Percentiles rank a stretch among this genome's conserved stretches.
Evolutionary conservation across 2,113 vertebrate species (phyloP).

Genomic region (Mustela nigripes): DNA sequence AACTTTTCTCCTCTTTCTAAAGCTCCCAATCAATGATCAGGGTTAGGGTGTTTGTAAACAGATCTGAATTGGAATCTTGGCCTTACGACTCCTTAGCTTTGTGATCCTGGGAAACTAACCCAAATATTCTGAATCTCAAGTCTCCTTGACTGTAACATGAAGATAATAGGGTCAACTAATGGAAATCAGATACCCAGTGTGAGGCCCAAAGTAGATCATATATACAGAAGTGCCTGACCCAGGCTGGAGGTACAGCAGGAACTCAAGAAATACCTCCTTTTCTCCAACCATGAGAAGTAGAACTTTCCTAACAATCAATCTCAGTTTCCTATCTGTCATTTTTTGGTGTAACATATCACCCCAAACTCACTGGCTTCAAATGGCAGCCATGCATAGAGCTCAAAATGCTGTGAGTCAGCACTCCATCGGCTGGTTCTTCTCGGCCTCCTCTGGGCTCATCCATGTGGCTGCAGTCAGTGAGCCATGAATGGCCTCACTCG

Average conservation of each 20-base stretch:
- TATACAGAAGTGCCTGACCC: background rate
- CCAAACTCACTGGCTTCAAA: background rate
- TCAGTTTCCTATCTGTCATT: background rate
- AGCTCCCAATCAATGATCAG: background rate
- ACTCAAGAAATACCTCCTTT: background rate
- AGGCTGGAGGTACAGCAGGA: background rate
- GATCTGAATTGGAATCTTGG: background rate
- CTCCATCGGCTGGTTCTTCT: background rate
- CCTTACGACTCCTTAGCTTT: conserved; percentile 4
- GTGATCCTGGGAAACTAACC: background rate
- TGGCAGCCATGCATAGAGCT: background rate
- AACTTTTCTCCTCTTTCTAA: conserved; percentile 35
- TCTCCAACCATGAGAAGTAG: background rate
- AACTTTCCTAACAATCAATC: background rate
- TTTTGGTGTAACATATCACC: background rate
- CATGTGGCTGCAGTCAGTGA: background rate
- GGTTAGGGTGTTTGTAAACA: background rate
- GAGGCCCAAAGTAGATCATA: background rate
- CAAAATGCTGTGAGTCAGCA: background rate
- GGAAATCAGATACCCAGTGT: background rate
- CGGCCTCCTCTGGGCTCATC: background rate
- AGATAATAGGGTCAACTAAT: background rate
- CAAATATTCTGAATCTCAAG: background rate
- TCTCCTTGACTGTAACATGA: conserved; percentile 13
- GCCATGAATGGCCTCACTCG: background rate